Evolutionary conservation across 1,140 invertebrate species (phyloP), one percentile per base, ranked within the genome.

Genomic region (Orussus abietinus): DNA sequence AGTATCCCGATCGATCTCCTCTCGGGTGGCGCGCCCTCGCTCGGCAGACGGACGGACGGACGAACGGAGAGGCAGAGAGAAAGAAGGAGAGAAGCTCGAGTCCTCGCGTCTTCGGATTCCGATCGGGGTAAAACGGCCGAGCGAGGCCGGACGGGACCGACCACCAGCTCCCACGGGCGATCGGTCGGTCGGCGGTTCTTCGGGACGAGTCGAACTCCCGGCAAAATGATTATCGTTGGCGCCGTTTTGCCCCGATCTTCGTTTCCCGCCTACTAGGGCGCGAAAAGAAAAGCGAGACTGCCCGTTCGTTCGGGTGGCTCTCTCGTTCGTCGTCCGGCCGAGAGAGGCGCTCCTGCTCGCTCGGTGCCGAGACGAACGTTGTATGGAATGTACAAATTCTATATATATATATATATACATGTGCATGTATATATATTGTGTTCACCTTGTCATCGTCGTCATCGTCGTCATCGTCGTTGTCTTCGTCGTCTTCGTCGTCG

Each of bases 301-400:
- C n/a, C n/a, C n/a, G n/a, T 25, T 29, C 26, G 36, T 17, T 30
- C 11, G 11, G 11, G 2, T 1, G 15, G 5, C 12, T 29, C 25
- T 38, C 12, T 30, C 25, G 35, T 25, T 43, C 37, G 17, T 39
- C n/a, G 39, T 50, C 37, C 52, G 51, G 61, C 6, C 22, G 6
- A 6, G n/a, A 7, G 22, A 7, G n/a, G 6, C 22, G 6, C 22
- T 6, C 6, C 22, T 6, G 22, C 22, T 25, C 22, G 22, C 22
- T 25, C 22, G 22, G 22, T 7, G n/a, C 22, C 22, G 22, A n/a
- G 74, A 78, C 74, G 64, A 77, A 79, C 74, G 77, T 75, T 77
- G 75, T 74, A 77, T 80, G 78, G 77, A 80, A 80, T 80, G 77
- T 80, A 80, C 77, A 79, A 80, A 79, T 79, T 77, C 72, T 77